Conservation (phyloP, 92 coral and sea anemone species). For the Porites rus region DNA sequence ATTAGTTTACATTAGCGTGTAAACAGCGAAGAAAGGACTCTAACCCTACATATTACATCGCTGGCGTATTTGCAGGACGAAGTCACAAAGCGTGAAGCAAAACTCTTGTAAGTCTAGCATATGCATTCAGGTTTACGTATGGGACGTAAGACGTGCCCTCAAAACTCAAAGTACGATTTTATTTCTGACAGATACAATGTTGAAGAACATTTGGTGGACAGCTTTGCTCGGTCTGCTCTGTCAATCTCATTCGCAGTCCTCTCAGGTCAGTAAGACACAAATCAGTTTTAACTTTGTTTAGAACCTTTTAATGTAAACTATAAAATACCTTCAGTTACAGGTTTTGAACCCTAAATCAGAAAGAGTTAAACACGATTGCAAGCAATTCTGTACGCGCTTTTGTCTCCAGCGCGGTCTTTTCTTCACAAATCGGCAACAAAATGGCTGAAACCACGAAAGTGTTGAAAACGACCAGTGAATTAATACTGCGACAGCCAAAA, state of each 20-base stretch:
- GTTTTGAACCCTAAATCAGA: not conserved
- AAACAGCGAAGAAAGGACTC: conserved; percentile 38
- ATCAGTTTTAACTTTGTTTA: conserved; percentile 9
- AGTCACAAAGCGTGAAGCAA: conserved; percentile 45
- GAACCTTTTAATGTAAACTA: not conserved
- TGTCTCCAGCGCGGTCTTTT: not conserved
- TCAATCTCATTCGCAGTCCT: conserved; percentile 34
- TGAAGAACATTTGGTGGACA: conserved; percentile 5
- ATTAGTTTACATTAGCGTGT: conserved; percentile 40
- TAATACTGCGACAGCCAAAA: not conserved
- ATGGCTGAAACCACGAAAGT: conserved; percentile 18
- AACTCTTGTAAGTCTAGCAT: conserved; percentile 15
- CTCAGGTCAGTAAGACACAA: conserved; percentile 31
- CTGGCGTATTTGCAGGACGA: conserved; percentile 1
- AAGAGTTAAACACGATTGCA: not conserved
- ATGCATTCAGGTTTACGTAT: not conserved
- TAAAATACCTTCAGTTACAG: conserved; percentile 24
- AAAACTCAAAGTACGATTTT: not conserved
- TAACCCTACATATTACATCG: conserved; percentile 36
- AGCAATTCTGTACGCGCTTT: not conserved
- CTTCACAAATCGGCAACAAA: conserved; percentile 9
- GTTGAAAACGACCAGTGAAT: not conserved
- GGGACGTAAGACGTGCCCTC: not conserved
- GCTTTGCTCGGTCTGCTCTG: conserved; percentile 5
- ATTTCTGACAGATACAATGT: conserved; percentile 8